Conservation (phyloP, 2,797 vertebrate genomes). For the Pelodytes ibericus region DNA sequence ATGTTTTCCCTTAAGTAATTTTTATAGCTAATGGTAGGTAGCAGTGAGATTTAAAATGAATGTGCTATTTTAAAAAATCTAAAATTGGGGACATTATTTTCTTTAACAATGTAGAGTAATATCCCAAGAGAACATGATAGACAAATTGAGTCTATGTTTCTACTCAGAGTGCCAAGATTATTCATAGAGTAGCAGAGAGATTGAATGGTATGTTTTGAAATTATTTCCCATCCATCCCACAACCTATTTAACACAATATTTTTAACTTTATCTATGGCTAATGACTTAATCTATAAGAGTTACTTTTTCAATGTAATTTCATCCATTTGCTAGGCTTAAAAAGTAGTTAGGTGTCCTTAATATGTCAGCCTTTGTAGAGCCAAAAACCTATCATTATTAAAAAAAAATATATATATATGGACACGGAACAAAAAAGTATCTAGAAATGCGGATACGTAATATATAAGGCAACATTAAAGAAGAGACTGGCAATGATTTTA, state of each 20-base stretch:
- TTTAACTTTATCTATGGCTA: constrained; percentile 19
- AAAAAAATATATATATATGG: neutral
- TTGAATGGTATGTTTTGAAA: constrained; percentile 17
- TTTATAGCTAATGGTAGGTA: constrained; percentile 26
- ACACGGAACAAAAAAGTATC: neutral
- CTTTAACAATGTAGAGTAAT: constrained; percentile 46
- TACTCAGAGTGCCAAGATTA: constrained; percentile 28
- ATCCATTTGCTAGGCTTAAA: neutral
- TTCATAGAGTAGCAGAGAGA: constrained; percentile 43
- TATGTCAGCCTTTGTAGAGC: neutral
- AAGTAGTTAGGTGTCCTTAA: constrained; percentile 19
- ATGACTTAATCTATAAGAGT: constrained; percentile 16
- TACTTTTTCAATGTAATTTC: constrained; percentile 15
- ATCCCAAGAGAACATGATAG: constrained; percentile 47
- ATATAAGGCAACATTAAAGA: neutral
- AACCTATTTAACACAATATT: constrained; percentile 34
- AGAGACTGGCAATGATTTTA: no score
- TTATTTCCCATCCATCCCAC: constrained; percentile 23
- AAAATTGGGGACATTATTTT: constrained; percentile 41
- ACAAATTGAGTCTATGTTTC: constrained; percentile 50
- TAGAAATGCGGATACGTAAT: neutral
- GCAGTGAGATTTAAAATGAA: constrained; percentile 28
- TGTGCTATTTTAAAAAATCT: constrained; percentile 47
- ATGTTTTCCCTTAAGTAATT: constrained; percentile 41
- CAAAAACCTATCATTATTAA: neutral